Evolutionary conservation across 2,797 vertebrate species (phyloP).

Genomic region (Varecia variegata): DNA sequence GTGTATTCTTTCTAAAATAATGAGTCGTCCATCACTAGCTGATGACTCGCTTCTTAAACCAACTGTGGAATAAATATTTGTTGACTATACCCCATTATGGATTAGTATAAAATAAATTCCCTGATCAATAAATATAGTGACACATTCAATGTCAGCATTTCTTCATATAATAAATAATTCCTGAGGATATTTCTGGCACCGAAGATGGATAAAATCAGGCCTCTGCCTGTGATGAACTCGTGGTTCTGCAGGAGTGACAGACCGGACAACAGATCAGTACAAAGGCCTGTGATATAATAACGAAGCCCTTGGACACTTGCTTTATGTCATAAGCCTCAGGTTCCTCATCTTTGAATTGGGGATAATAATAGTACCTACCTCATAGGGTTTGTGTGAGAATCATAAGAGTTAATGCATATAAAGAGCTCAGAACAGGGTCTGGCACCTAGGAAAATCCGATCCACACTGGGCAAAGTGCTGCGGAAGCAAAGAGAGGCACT

Average conservation of each 20-base stretch:
- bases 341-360: not conserved
- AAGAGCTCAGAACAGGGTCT: not conserved
- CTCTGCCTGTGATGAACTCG: not conserved
- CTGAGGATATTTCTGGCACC: not conserved
- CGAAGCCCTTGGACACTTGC: not conserved
- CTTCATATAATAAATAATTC: not conserved
- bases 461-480: not conserved
- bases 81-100: not conserved
- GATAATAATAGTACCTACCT: not conserved
- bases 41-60: constrained; percentile 16
- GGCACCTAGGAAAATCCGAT: not conserved
- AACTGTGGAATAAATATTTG: not conserved
- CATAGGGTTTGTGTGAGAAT: not conserved
- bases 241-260: not conserved
- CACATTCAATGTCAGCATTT: not conserved
- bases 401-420: not conserved
- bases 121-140: constrained; percentile 12
- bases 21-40: not conserved
- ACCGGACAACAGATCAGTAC: not conserved
- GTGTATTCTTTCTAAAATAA: not conserved
- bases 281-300: not conserved
- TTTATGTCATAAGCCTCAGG: not conserved
- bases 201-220: constrained; percentile 5
- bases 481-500: not conserved
- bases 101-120: constrained; percentile 31